Conservation (phyloP, 2,797 vertebrate genomes). For the Hippopotamyrus pictus region DNA sequence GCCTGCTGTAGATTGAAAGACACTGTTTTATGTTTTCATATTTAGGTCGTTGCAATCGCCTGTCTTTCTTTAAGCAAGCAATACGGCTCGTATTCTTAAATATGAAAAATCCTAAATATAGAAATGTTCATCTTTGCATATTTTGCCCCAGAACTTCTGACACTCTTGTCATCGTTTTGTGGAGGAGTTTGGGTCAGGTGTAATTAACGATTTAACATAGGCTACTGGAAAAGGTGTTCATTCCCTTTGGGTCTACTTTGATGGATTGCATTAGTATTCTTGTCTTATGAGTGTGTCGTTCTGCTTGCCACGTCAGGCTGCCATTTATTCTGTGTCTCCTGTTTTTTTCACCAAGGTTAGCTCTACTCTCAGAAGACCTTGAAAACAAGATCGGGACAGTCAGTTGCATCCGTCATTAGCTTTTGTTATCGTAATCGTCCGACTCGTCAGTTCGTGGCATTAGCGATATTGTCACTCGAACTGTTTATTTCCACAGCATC, state of each 20-base stretch:
- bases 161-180: slow-evolving; percentile 38
- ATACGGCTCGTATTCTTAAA: not conserved
- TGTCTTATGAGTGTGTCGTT: slow-evolving; percentile 71
- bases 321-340: slow-evolving; percentile 61
- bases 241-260: slow-evolving; percentile 50
- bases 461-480: not conserved
- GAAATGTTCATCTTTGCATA: not conserved
- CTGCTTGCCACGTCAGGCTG: slow-evolving; percentile 70
- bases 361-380: slow-evolving; percentile 41
- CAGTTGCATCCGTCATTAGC: slow-evolving; percentile 30
- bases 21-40: not conserved
- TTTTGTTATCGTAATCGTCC: slow-evolving; percentile 22
- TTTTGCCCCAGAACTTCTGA: not conserved
- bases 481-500: not conserved
- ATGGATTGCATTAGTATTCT: slow-evolving; percentile 67
- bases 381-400: slow-evolving; percentile 37
- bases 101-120: not conserved
- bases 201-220: slow-evolving; percentile 43
- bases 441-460: slow-evolving; percentile 14
- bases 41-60: not conserved
- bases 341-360: slow-evolving; percentile 67
- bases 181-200: slow-evolving; percentile 48
- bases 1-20: not conserved
- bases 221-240: slow-evolving; percentile 43
- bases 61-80: not conserved